Evolutionary conservation across 2,113 vertebrate genomes (phyloP).

Genomic region (Nycticebus coucang): DNA sequence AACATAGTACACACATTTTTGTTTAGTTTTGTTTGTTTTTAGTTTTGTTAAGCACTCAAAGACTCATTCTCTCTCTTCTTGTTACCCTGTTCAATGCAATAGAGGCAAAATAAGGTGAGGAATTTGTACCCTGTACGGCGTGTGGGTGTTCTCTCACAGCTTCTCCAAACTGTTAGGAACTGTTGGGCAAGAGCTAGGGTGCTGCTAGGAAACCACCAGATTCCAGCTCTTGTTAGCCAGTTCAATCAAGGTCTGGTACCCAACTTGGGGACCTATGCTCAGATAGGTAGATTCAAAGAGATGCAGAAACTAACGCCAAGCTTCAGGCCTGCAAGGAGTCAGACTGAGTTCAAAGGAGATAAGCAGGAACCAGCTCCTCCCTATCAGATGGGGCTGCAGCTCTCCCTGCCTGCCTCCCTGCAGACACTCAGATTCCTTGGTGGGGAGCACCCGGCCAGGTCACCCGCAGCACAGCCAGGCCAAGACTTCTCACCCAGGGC

Average conservation of each 20-base stretch:
- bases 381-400: too few relatives aligned
- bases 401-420: rapidly evolving
- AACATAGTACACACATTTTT: neutral
- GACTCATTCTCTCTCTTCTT: conserved; percentile 39
- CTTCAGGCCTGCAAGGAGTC: neutral
- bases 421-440: neutral
- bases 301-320: neutral
- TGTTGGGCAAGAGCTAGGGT: neutral
- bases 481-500: neutral
- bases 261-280: neutral
- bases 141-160: too few relatives aligned
- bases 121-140: rapidly evolving
- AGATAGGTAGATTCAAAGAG: neutral
- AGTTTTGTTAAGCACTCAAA: conserved; percentile 55
- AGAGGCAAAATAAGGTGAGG: neutral
- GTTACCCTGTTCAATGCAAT: neutral
- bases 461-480: too few relatives aligned
- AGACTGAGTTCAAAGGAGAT: neutral
- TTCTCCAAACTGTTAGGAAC: neutral
- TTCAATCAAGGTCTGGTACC: neutral
- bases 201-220: neutral
- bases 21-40: conserved; percentile 28
- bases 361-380: neutral
- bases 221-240: neutral
- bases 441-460: too few relatives aligned